Evolutionary conservation across 2,113 vertebrate genomes (phyloP), one percentile per base, ranked within the genome.

Genomic region (Scalopus aquaticus): DNA sequence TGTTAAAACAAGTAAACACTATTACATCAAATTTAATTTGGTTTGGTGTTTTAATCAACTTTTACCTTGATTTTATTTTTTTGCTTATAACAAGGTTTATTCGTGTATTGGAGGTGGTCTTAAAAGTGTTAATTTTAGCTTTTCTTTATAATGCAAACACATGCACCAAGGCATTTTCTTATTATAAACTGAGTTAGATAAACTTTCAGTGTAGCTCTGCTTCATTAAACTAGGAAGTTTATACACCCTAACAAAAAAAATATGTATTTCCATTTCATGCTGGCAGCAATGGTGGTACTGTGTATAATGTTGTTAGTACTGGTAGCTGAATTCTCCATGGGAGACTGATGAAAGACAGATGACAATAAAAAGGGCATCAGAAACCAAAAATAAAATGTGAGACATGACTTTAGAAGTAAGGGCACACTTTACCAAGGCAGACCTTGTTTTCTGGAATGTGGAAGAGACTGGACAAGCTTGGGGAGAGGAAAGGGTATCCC

Each of bases 291-390:
- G 79, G 87, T 78, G 94, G 93, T 90, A 91, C 76, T 95, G 90
- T 82, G 89, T 74, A 64, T 97, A 97, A 97, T 91, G 95, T 51
- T 51, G 79, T 98, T 98, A 97, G 69, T 84, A 96, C 82, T 97
- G 83, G 97, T 98, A 98, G 96, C 96, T 98, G 97, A 96, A 77
- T 96, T 97, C 94, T 90, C 96, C 77, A 89, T 90, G 97, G 97
- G 94, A 91, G 97, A 97, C 93, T 98, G 26, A 98, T 97, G 97
- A 92, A 97, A 98, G 98, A 97, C 95, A 98, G 97, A 98, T 97
- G 97, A 97, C 92, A 97, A 96, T 96, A 97, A 97, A 97, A 97
- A 93, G 94, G 93, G 93, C 90, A 95, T 80, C 95, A 95, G 46
- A 83, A 42, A 49, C 35, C 44, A 62, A 44, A 44, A 74, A 32